Percentiles rank a stretch among this genome's conserved stretches.
Evolutionary conservation across 2,888 invertebrate species (phyloP).

Genomic region (Lottia scabra): DNA sequence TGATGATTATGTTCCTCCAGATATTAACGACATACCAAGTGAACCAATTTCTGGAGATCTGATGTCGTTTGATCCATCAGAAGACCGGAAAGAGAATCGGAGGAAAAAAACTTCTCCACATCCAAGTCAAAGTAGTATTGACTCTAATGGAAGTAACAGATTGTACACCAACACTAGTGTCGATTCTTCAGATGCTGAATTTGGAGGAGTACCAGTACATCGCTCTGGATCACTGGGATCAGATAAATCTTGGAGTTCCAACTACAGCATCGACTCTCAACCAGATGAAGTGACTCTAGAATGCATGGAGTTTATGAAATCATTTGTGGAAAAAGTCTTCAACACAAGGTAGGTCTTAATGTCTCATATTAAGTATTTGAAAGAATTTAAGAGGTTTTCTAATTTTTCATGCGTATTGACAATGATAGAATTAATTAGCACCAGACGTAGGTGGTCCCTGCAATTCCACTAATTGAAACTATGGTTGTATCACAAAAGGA

Average conservation of each 20-base stretch:
- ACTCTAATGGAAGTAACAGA: conserved; percentile 32
- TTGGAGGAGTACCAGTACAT: conserved; percentile 46
- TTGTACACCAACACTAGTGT: conserved; percentile 40
- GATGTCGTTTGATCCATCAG: conserved; percentile 55
- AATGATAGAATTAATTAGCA: too few relatives aligned
- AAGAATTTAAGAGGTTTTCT: too few relatives aligned
- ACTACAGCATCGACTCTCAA: conserved; percentile 61
- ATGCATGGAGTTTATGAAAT: conserved; percentile 76
- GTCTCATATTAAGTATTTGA: too few relatives aligned
- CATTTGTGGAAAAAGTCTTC: conserved; percentile 77
- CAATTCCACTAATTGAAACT: too few relatives aligned
- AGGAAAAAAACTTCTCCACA: conserved; percentile 29
- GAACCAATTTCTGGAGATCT: conserved; percentile 51
- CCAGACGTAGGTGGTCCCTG: too few relatives aligned
- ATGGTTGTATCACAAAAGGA: too few relatives aligned
- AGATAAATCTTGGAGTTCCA: conserved; percentile 61
- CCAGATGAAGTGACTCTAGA: conserved; percentile 74
- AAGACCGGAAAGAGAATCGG: conserved; percentile 26
- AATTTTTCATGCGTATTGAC: too few relatives aligned
- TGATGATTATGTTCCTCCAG: conserved; percentile 57
- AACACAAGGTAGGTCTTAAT: conserved; percentile 66
- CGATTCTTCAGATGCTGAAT: conserved; percentile 59
- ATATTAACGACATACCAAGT: conserved; percentile 16
- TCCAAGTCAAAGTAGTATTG: conserved; percentile 48
- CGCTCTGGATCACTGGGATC: conserved; percentile 55